These are phyloP conservation scores for Cataglyphis livida DNA, from an alignment of 2,888 invertebrate genomes.

Conservation along the genomic window DNA sequence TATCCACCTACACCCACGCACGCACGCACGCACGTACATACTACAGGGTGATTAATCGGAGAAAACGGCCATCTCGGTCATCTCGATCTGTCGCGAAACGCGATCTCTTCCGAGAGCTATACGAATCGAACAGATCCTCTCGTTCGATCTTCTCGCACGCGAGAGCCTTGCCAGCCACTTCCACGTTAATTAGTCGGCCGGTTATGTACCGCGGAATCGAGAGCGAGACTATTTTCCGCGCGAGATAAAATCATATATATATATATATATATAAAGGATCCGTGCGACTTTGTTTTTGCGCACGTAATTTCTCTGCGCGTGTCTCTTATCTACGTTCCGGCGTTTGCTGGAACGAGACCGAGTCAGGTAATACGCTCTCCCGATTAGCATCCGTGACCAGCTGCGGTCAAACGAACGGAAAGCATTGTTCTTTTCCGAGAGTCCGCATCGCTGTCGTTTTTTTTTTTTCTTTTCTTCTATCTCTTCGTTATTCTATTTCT, in stretches of 20 bases:
- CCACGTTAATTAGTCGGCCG: slow-evolving; percentile 4
- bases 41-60: neutral
- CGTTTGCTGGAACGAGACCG: slow-evolving; percentile 11
- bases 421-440: neutral
- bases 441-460: too few relatives aligned
- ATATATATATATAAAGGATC: neutral
- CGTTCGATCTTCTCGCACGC: neutral
- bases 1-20: neutral
- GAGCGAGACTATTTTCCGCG: neutral
- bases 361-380: slow-evolving; percentile 6
- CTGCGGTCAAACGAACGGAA: neutral
- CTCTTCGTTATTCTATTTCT: neutral
- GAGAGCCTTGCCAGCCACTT: neutral
- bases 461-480: neutral
- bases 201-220: slow-evolving; percentile 7
- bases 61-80: neutral
- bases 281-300: slow-evolving; percentile 20
- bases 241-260: neutral
- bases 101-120: neutral
- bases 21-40: too few relatives aligned
- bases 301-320: neutral
- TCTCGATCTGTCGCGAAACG: neutral
- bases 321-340: slow-evolving; percentile 11
- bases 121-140: neutral
- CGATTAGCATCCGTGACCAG: slow-evolving; percentile 14